Conservation (phyloP, 2,113 vertebrate genomes). For the Rallus limicola region DNA sequence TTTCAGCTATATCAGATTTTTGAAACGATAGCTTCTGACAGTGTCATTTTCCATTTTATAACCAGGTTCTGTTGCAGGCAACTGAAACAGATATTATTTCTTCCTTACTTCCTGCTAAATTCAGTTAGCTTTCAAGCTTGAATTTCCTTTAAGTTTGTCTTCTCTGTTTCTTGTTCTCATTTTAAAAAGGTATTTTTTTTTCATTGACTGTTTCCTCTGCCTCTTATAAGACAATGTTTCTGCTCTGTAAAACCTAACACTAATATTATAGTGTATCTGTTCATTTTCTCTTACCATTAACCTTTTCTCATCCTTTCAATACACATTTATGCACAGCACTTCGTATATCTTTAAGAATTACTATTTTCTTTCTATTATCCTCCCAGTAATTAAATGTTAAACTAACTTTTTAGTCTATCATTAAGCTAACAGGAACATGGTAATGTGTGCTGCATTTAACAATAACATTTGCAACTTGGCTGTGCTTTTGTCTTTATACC, state of each 20-base stretch:
- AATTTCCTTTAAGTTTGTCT: slow-evolving; percentile 22
- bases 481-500: background rate
- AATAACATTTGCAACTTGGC: background rate
- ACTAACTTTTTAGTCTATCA: background rate
- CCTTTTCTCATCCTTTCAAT: background rate
- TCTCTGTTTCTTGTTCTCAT: background rate
- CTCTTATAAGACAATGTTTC: background rate
- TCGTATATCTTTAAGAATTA: background rate
- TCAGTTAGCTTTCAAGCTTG: slow-evolving; percentile 16
- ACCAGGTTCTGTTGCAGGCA: slow-evolving; percentile 2
- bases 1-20: slow-evolving; percentile 21
- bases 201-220: background rate
- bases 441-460: background rate
- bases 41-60: slow-evolving; percentile 47
- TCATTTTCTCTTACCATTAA: background rate
- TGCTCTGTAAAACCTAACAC: background rate
- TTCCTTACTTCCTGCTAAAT: slow-evolving; percentile 11
- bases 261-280: background rate
- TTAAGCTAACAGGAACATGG: background rate
- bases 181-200: background rate
- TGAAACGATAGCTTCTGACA: slow-evolving; percentile 34
- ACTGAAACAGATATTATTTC: slow-evolving; percentile 48
- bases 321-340: background rate
- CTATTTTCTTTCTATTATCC: background rate
- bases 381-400: background rate